phyloP scores from a whole-genome alignment of 2,797 vertebrate genomes.

The Pseudochromis fuscus region DNA sequence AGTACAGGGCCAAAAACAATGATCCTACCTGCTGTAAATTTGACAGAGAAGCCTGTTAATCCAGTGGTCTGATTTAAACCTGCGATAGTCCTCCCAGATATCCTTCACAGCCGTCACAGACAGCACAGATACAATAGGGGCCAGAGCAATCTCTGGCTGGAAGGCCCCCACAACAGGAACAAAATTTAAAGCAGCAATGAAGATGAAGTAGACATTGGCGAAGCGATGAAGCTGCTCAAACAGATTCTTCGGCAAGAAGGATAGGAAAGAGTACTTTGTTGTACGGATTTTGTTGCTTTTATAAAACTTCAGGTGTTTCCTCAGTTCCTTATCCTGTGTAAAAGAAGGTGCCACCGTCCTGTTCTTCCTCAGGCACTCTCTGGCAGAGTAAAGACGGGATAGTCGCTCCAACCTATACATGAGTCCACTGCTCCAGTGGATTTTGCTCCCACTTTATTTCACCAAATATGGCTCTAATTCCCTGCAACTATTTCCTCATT shows the following conservation, averaged over 20 bases:
- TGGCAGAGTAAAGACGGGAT: not conserved
- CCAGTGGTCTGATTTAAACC: constrained; percentile 68
- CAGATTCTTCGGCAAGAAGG: constrained; percentile 83
- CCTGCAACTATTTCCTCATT: not conserved
- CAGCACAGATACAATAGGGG: constrained; percentile 75
- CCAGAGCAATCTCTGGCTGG: constrained; percentile 73
- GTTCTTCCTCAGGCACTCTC: constrained; percentile 49
- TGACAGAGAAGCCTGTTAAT: constrained; percentile 72
- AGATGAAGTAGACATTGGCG: constrained; percentile 82
- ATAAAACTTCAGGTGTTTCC: constrained; percentile 44
- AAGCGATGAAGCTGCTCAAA: constrained; percentile 83
- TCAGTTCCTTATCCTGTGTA: constrained; percentile 48
- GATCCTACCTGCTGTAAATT: constrained; percentile 76
- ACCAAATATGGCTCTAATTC: not conserved
- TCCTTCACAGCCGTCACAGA: constrained; percentile 74
- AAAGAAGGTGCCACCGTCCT: constrained; percentile 65
- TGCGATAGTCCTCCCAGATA: constrained; percentile 79
- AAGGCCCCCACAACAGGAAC: constrained; percentile 81
- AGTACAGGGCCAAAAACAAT: no score
- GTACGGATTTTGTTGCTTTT: constrained; percentile 76
- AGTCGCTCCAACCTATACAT: constrained; percentile 48
- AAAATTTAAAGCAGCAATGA: constrained; percentile 79
- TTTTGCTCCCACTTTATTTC: not conserved
- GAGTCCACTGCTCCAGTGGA: constrained; percentile 24
- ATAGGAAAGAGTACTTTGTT: constrained; percentile 80